A percentile compares a stretch with the other conserved stretches of the same genome.
Conservation (phyloP, 1,140 invertebrate species). For the Lutraria rhynchaena region DNA sequence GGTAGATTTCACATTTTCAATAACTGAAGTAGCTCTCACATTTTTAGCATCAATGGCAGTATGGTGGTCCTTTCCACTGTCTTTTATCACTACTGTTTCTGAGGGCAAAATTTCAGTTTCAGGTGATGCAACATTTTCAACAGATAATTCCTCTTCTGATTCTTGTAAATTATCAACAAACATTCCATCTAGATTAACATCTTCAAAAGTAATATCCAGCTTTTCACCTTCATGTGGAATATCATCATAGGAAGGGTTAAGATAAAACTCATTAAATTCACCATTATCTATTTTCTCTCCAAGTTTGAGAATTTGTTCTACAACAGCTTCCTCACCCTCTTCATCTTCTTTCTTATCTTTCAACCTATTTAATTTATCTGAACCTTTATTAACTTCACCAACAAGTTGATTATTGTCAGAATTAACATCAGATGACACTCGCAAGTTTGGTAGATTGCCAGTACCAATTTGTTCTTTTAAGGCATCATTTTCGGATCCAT, state of each 20-base stretch:
- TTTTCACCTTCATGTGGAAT: constrained; percentile 8
- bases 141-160: not conserved
- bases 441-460: too few species aligned
- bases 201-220: not conserved
- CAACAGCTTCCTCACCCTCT: constrained; percentile 9
- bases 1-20: constrained; percentile 23
- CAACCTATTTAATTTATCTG: not conserved
- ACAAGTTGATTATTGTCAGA: not conserved
- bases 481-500: not conserved
- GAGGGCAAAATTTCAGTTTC: not conserved
- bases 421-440: too few species aligned
- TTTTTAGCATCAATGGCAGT: not conserved
- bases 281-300: not conserved
- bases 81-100: not conserved
- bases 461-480: not conserved
- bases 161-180: not conserved
- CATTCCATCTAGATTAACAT: not conserved
- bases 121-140: constrained; percentile 4
- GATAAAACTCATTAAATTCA: not conserved
- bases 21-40: not conserved
- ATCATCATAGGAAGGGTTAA: not conserved
- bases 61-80: not conserved
- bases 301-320: not conserved
- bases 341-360: not conserved
- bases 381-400: not conserved